Conservation (phyloP, 2,113 vertebrate genomes). For the Atractosteus spatula region DNA sequence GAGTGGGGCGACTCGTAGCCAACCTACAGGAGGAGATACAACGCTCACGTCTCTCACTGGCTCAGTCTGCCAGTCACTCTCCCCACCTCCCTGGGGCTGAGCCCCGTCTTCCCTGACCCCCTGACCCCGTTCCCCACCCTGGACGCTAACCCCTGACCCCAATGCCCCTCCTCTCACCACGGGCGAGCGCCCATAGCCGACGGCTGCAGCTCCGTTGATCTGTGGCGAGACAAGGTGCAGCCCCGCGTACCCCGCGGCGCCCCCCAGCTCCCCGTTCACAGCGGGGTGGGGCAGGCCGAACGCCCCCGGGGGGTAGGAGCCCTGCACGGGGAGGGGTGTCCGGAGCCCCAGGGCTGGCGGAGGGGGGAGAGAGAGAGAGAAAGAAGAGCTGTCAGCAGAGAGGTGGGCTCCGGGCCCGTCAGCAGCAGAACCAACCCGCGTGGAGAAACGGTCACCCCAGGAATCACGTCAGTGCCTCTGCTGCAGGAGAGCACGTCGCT, state of each 20-base stretch:
- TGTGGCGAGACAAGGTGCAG: slow-evolving; percentile 80
- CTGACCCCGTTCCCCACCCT: fast-evolving
- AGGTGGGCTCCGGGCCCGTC: background rate
- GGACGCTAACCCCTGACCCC: fast-evolving
- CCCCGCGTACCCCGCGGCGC: slow-evolving; percentile 65
- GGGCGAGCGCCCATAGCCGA: slow-evolving; percentile 75
- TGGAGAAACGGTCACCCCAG: no score
- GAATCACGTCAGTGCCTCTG: no score
- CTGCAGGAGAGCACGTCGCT: no score
- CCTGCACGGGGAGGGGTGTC: slow-evolving; percentile 77
- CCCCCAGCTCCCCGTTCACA: slow-evolving; percentile 78
- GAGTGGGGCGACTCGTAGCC: slow-evolving; percentile 80
- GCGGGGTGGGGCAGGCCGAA: slow-evolving; percentile 79
- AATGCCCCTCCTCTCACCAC: slow-evolving; percentile 60
- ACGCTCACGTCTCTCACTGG: background rate
- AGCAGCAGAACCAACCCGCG: background rate
- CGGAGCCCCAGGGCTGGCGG: slow-evolving; percentile 76
- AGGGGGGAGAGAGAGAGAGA: background rate
- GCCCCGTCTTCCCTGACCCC: background rate
- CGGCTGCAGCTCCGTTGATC: slow-evolving; percentile 71
- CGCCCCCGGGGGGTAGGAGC: slow-evolving; percentile 75
- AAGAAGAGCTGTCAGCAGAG: background rate
- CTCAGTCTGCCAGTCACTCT: background rate
- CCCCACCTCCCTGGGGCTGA: background rate
- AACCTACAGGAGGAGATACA: slow-evolving; percentile 57